phyloP scores from a whole-genome alignment of 2,888 invertebrate genomes.

The Temnothorax ravouxi region DNA sequence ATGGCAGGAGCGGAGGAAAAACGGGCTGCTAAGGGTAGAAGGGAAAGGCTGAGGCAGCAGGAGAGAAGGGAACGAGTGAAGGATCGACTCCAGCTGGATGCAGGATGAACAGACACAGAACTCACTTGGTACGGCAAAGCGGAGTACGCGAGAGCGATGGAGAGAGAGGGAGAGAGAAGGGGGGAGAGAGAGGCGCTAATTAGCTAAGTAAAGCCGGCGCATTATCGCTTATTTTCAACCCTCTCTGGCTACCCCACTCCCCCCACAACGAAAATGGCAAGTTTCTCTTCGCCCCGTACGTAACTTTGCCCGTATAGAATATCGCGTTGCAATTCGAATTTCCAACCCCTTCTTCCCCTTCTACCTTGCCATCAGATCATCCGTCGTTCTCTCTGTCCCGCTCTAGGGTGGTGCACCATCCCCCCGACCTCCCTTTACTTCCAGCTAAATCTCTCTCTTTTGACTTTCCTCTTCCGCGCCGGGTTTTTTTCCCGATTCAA shows the following conservation, averaged over 20 bases:
- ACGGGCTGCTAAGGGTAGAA: slow-evolving; percentile 53
- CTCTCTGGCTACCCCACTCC: slow-evolving; percentile 68
- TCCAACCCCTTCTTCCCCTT: slow-evolving; percentile 49
- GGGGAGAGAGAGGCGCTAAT: slow-evolving; percentile 80
- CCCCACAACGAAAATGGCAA: slow-evolving; percentile 72
- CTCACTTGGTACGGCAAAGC: slow-evolving; percentile 63
- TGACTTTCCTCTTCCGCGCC: slow-evolving; percentile 46
- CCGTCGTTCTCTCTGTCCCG: slow-evolving; percentile 69
- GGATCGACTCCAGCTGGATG: slow-evolving; percentile 62
- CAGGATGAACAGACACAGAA: slow-evolving; percentile 76
- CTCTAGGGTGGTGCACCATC: slow-evolving; percentile 70
- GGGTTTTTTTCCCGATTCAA: slow-evolving; percentile 62
- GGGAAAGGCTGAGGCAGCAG: slow-evolving; percentile 52
- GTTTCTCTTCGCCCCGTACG: slow-evolving; percentile 72
- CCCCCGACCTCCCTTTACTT: slow-evolving; percentile 56
- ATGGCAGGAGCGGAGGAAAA: slow-evolving; percentile 61
- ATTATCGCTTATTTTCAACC: slow-evolving; percentile 86
- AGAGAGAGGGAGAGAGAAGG: slow-evolving; percentile 59
- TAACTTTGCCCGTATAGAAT: slow-evolving; percentile 69
- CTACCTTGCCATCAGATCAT: slow-evolving; percentile 41
- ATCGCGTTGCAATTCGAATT: slow-evolving; percentile 70
- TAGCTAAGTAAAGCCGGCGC: slow-evolving; percentile 86
- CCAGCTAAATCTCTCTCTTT: slow-evolving; percentile 67
- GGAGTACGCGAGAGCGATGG: slow-evolving; percentile 49
- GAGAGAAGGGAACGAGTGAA: slow-evolving; percentile 51